Evolutionary conservation across 2,797 vertebrate genomes (phyloP).

Genomic region (Chloroceryle amazona): DNA sequence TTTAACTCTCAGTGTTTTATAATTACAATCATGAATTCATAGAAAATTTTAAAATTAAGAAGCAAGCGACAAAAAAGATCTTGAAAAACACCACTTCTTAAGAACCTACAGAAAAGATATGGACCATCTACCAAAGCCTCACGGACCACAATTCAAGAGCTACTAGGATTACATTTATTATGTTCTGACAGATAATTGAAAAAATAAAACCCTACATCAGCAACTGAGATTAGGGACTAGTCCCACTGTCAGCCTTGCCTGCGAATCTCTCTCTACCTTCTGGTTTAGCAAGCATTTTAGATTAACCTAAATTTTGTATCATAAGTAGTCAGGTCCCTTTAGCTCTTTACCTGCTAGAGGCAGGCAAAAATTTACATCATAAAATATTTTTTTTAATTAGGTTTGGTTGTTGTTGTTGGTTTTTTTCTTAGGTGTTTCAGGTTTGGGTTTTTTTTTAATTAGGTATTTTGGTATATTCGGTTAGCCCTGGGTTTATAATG

Average conservation of each 20-base stretch:
- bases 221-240: neutral
- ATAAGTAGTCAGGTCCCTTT: neutral
- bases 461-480: neutral
- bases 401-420: neutral
- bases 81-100: neutral
- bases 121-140: neutral
- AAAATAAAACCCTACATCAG: neutral
- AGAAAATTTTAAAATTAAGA: neutral
- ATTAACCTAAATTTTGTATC: neutral
- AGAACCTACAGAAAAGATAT: neutral
- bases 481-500: neutral
- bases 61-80: neutral
- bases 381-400: neutral
- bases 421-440: neutral
- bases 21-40: neutral
- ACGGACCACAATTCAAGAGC: neutral
- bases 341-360: neutral
- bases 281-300: neutral
- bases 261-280: neutral
- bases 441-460: neutral
- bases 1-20: slow-evolving; percentile 1
- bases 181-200: neutral
- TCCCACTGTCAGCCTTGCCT: neutral
- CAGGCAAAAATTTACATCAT: neutral
- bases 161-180: neutral